These are phyloP conservation scores for Sciaenops ocellatus DNA, from an alignment of 2,797 vertebrate genomes.

Conservation along the genomic window DNA sequence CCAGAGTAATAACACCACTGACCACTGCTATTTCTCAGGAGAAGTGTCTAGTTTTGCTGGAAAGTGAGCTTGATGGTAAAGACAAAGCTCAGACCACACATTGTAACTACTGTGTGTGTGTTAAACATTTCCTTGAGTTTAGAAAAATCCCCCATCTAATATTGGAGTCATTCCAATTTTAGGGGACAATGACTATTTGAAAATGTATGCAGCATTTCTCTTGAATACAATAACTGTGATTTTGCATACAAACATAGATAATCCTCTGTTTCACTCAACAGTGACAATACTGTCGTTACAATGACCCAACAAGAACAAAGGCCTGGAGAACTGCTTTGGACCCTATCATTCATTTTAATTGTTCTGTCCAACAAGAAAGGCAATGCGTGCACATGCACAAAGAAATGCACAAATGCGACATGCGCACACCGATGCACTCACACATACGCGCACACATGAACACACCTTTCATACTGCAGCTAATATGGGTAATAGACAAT, in stretches of 20 bases:
- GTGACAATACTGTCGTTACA: conserved; percentile 63
- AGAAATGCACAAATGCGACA: conserved; percentile 82
- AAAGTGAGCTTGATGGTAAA: conserved; percentile 49
- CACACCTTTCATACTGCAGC: conserved; percentile 78
- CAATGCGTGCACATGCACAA: conserved; percentile 86
- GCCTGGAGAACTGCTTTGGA: conserved; percentile 70
- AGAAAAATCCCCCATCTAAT: conserved; percentile 56
- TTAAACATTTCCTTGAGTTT: conserved; percentile 55
- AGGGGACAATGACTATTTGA: conserved; percentile 52
- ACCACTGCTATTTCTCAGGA: conserved; percentile 60
- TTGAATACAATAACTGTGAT: conserved; percentile 64
- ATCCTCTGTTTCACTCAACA: conserved; percentile 66
- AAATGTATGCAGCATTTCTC: conserved; percentile 76
- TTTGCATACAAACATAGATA: conserved; percentile 79
- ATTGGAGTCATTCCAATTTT: conserved; percentile 53
- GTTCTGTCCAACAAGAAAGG: conserved; percentile 75
- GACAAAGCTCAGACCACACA: conserved; percentile 53
- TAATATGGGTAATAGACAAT: conserved; percentile 72
- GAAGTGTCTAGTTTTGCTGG: conserved; percentile 36
- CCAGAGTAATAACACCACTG: conserved; percentile 60
- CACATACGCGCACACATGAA: conserved; percentile 53
- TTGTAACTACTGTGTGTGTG: conserved; percentile 37
- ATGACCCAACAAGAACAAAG: conserved; percentile 74
- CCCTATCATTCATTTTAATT: conserved; percentile 59
- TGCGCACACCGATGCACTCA: conserved; percentile 73